phyloP scores from a whole-genome alignment of 1,140 invertebrate species.

The Diuraphis noxia region DNA sequence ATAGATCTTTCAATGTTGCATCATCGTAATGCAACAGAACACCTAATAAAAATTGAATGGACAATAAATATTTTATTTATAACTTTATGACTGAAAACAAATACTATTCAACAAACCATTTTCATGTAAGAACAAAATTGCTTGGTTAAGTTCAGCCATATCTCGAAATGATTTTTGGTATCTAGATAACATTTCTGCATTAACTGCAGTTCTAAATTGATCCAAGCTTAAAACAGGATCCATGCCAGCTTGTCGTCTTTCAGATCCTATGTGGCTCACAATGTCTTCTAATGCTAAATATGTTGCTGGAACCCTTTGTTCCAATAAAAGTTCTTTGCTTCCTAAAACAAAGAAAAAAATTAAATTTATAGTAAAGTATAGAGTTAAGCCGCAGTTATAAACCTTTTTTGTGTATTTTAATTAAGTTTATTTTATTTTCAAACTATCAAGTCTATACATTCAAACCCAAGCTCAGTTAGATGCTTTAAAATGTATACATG shows the following conservation, averaged over 20 bases:
- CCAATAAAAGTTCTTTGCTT: conserved; percentile 86
- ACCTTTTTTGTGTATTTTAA: no score
- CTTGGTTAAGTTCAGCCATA: conserved; percentile 88
- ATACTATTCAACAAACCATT: conserved; percentile 71
- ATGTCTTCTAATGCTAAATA: conserved; percentile 94
- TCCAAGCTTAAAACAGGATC: conserved; percentile 90
- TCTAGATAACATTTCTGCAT: conserved; percentile 70
- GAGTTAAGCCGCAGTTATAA: no score
- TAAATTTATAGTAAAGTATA: not conserved
- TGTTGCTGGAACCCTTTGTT: conserved; percentile 93
- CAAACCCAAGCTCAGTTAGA: not conserved
- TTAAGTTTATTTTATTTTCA: not conserved
- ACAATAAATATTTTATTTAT: not conserved
- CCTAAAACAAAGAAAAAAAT: conserved; percentile 62
- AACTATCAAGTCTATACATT: not conserved
- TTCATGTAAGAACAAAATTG: conserved; percentile 95
- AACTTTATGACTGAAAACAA: not conserved
- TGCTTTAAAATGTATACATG: not conserved
- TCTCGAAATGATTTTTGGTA: conserved; percentile 70
- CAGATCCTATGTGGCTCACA: conserved; percentile 76
- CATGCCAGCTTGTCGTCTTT: conserved; percentile 67
- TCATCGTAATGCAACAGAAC: conserved; percentile 98
- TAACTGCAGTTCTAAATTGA: conserved; percentile 76
- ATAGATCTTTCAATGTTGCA: conserved; percentile 89
- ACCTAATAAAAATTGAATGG: conserved; percentile 62